phyloP scores from a whole-genome alignment of 2,888 invertebrate genomes.

The Rhagophthalmus giganteus region DNA sequence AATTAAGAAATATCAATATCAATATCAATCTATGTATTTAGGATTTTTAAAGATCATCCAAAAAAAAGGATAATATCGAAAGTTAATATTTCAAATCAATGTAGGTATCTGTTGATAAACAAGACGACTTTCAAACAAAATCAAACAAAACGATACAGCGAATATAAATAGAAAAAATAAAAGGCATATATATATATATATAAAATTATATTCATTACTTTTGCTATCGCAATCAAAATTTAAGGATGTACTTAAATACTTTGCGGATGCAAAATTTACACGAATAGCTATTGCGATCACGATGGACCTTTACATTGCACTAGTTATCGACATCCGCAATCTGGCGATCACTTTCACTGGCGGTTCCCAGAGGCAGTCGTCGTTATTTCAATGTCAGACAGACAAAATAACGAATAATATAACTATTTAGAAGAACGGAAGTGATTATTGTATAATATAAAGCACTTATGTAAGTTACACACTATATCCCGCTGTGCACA shows the following conservation, averaged over 20 bases:
- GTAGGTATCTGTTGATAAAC: too few relatives aligned
- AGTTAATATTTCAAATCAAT: too few relatives aligned
- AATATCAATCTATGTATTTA: too few relatives aligned
- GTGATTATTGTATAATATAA: constrained; percentile 5
- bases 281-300: constrained; percentile 24
- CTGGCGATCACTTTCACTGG: constrained; percentile 14
- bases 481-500: too few relatives aligned
- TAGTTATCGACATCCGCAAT: constrained; percentile 32
- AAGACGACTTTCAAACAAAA: background rate
- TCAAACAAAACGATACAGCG: constrained; percentile 1
- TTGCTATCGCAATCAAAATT: constrained; percentile 16
- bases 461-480: too few relatives aligned
- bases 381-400: constrained; percentile 12
- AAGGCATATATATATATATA: too few relatives aligned
- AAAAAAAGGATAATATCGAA: too few relatives aligned
- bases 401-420: too few relatives aligned
- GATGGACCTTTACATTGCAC: constrained; percentile 35
- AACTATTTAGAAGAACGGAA: constrained; percentile 9
- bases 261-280: constrained; percentile 12
- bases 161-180: too few relatives aligned
- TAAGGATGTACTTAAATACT: constrained; percentile 20
- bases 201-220: too few relatives aligned
- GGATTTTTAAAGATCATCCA: too few relatives aligned
- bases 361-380: constrained; percentile 7
- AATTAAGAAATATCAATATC: too few relatives aligned